These are phyloP conservation scores for Poeciliopsis turrubarensis DNA, from an alignment of 2,113 vertebrate species.

Conservation along the genomic window DNA sequence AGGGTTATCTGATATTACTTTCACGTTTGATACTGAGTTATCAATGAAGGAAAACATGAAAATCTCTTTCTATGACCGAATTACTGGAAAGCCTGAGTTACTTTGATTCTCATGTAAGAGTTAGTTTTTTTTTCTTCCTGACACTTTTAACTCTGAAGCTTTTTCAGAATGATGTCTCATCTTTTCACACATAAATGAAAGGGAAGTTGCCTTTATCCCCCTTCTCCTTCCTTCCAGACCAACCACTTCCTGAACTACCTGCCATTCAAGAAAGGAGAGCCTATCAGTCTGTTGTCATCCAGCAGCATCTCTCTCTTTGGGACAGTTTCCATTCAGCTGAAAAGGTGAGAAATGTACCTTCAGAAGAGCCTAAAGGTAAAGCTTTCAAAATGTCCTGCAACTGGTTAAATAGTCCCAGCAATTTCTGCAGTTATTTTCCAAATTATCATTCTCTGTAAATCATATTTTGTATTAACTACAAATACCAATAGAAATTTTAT, in stretches of 20 bases:
- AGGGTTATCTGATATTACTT: slow-evolving; percentile 8
- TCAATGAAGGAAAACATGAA: background rate
- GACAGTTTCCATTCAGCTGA: slow-evolving; percentile 79
- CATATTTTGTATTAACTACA: background rate
- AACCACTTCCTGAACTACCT: slow-evolving; percentile 68
- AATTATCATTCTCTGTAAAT: background rate
- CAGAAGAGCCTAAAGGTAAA: background rate
- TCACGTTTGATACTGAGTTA: background rate
- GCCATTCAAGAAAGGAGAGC: slow-evolving; percentile 37
- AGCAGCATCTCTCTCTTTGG: slow-evolving; percentile 88
- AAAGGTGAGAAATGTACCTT: slow-evolving; percentile 71
- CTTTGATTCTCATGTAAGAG: background rate
- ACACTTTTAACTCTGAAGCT: background rate
- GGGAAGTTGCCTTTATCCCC: background rate
- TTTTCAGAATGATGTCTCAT: background rate
- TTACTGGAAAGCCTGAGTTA: background rate
- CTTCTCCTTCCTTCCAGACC: slow-evolving; percentile 40
- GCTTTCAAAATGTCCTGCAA: background rate
- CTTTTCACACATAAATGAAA: background rate
- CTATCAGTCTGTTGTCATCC: slow-evolving; percentile 66
- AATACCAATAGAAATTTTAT: background rate
- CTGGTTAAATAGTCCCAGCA: background rate
- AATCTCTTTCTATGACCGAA: background rate
- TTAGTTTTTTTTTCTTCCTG: background rate
- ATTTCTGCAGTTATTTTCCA: background rate